Evolutionary conservation across 2,113 vertebrate genomes (phyloP).

Genomic region (Cyprinus carpio): DNA sequence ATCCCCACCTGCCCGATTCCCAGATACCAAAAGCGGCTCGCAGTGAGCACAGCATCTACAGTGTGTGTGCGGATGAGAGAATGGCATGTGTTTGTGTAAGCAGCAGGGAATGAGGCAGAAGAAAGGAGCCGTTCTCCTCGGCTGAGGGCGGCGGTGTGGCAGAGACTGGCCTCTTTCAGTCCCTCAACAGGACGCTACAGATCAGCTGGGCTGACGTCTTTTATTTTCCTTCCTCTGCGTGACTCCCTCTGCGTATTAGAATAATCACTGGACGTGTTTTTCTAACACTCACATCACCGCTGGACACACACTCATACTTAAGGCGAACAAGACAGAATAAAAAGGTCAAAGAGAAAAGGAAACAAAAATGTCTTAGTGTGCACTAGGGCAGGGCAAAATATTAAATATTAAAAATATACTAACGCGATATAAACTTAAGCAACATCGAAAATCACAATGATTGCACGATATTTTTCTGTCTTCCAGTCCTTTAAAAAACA

Average conservation of each 20-base stretch:
- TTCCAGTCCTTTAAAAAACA: not conserved
- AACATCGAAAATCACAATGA: too few relatives aligned
- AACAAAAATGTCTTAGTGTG: not conserved
- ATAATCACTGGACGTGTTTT: slow-evolving; percentile 42
- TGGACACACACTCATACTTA: not conserved
- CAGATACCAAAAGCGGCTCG: slow-evolving; percentile 11
- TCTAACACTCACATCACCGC: slow-evolving; percentile 11
- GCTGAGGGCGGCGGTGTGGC: slow-evolving; percentile 8
- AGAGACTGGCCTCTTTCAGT: slow-evolving; percentile 36
- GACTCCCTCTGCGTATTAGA: slow-evolving; percentile 41
- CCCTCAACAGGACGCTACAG: slow-evolving; percentile 14
- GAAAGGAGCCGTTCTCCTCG: slow-evolving; percentile 39
- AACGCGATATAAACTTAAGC: too few relatives aligned
- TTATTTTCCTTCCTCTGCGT: slow-evolving; percentile 48
- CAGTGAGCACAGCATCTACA: slow-evolving; percentile 8
- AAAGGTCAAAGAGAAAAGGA: slow-evolving; percentile 1
- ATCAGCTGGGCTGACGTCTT: slow-evolving; percentile 50
- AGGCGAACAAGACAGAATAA: not conserved
- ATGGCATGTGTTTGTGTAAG: slow-evolving; percentile 16
- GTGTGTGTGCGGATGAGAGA: not conserved
- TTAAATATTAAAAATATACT: not conserved
- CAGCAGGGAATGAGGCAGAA: slow-evolving; percentile 22
- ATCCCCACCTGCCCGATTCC: slow-evolving; percentile 48
- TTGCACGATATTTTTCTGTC: not conserved
- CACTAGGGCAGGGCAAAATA: not conserved